phyloP scores from a whole-genome alignment of 2,797 vertebrate species.

The Acipenser ruthenus region DNA sequence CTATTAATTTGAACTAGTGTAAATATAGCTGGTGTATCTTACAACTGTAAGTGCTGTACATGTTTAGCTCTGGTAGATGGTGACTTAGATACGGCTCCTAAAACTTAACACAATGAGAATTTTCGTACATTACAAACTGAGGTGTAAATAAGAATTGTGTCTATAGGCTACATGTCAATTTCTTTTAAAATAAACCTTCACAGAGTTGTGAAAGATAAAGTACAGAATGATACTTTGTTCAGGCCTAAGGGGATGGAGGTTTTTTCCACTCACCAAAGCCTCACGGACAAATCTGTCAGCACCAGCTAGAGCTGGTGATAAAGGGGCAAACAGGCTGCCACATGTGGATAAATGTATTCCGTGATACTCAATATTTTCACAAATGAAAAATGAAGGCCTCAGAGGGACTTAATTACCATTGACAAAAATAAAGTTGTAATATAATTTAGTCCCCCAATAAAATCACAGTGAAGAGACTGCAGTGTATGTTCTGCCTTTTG shows the following conservation, averaged over 20 bases:
- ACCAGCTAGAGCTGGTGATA: constrained; percentile 34
- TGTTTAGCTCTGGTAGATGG: not conserved
- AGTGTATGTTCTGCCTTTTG: too few relatives aligned
- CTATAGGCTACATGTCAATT: constrained; percentile 7
- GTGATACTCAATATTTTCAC: too few relatives aligned
- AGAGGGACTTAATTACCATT: too few relatives aligned
- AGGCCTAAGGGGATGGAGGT: not conserved
- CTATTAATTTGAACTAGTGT: not conserved
- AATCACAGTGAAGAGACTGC: too few relatives aligned
- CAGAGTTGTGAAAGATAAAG: constrained; percentile 4
- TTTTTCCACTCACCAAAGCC: constrained; percentile 24
- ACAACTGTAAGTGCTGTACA: not conserved
- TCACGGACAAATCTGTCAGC: constrained; percentile 25
- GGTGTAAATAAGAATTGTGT: constrained; percentile 21
- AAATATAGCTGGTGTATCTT: constrained; percentile 5
- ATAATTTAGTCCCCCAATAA: too few relatives aligned
- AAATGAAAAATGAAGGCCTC: too few relatives aligned
- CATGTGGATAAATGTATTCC: constrained; percentile 39
- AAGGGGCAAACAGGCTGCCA: constrained; percentile 18
- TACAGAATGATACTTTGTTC: not conserved
- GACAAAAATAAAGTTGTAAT: too few relatives aligned
- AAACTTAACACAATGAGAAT: not conserved
- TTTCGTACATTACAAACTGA: constrained; percentile 3
- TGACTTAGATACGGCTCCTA: not conserved
- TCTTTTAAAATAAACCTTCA: not conserved